phyloP scores from a whole-genome alignment of 1,140 invertebrate genomes.

The Amyelois transitella region DNA sequence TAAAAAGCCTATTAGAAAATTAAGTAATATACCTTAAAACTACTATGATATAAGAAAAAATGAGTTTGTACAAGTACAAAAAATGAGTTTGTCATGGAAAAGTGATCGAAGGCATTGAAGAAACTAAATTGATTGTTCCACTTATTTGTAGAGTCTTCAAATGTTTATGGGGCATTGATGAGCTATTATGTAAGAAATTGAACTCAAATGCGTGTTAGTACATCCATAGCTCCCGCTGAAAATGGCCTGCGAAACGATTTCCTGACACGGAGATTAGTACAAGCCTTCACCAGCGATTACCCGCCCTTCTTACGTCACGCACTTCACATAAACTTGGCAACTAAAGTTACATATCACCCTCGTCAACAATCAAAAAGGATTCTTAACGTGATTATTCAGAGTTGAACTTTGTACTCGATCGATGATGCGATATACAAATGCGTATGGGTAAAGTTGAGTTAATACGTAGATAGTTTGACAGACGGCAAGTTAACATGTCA shows the following conservation, averaged over 20 bases:
- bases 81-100: too few species aligned
- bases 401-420: conserved; percentile 31
- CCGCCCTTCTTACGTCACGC: conserved; percentile 70
- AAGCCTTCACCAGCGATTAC: conserved; percentile 68
- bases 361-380: conserved; percentile 33
- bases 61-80: too few species aligned
- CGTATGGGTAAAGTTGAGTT: conserved; percentile 23
- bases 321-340: conserved; percentile 47
- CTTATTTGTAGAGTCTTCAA: background rate
- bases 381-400: conserved; percentile 32
- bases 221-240: conserved; percentile 58
- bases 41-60: too few species aligned
- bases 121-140: background rate
- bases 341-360: conserved; percentile 42
- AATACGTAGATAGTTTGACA: conserved; percentile 65
- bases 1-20: background rate
- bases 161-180: background rate
- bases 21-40: too few species aligned
- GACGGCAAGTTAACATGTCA: conserved; percentile 71
- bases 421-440: conserved; percentile 11
- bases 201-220: conserved; percentile 64
- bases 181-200: conserved; percentile 62
- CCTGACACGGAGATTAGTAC: conserved; percentile 74
- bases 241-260: conserved; percentile 73
- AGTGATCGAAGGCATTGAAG: background rate